Base-by-base conservation (phyloP, 2,797 vertebrate genomes). In the Bradypodion ventrale region DNA sequence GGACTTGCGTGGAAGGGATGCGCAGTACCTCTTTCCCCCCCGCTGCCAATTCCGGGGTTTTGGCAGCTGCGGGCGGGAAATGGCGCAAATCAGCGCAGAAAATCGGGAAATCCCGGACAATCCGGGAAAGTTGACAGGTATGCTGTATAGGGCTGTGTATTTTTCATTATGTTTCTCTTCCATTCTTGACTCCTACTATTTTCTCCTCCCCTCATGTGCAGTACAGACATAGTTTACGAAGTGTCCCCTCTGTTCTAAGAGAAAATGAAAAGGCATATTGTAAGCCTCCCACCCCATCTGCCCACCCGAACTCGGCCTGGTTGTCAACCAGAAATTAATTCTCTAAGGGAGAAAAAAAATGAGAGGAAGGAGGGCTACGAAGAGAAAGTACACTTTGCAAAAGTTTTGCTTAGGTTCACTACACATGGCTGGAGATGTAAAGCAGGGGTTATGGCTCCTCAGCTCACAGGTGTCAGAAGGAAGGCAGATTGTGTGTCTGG, bases 181-280 rank as follows among this genome's bases (percentile, higher is more conserved):
- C 74, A 46, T 63, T 82, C 74, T 32, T 42, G 35, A 29, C n/a
- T 40, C 4, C 8, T 1, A 29, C 27, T 27, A 1, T 27, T 83
- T 81, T 78, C 72, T 60, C 90, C 21, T 37, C 80, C 90, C 92
- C 87, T 89, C 91, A 83, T 56, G 46, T 82, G 87, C 78, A 87
- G n/a, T 88, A 65, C 77, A 78, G 88, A 87, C 79, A 0, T 12
- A 90, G 77, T 86, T 52, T 70, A 79, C 0, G 16, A 93, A 85
- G 86, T 92, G 89, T 93, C 84, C 79, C 84, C 92, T 94, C 94
- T 93, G 87, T 93, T 92, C 88, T 90, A 84, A 0, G 4, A 87
- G 90, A 91, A 94, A 91, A 95, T 95, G 94, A 96, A 95, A 95
- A 95, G 93, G 84, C 0, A 0, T 89, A 95, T 96, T 96, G 93